Conservation (phyloP, 2,113 vertebrate genomes). For the Sylvilagus bachmani region DNA sequence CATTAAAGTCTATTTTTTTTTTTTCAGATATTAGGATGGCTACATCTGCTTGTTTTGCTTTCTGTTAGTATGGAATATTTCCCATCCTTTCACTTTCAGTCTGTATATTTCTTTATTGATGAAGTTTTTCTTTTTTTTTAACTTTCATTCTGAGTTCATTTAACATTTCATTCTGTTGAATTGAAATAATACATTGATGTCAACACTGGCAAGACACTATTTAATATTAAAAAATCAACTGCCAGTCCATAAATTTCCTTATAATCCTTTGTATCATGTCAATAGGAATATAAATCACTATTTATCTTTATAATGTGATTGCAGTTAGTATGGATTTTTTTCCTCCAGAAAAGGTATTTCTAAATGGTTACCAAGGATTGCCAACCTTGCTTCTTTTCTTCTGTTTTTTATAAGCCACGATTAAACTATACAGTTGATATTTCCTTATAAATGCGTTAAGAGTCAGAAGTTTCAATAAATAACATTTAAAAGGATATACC, state of each 20-base stretch:
- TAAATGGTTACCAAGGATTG: conserved; percentile 61
- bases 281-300: conserved; percentile 42
- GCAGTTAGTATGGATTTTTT: conserved; percentile 69
- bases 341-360: conserved; percentile 67
- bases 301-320: conserved; percentile 58
- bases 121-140: too few relatives aligned
- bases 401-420: conserved; percentile 56
- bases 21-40: too few relatives aligned
- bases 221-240: conserved; percentile 79
- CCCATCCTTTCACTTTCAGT: too few relatives aligned
- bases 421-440: conserved; percentile 55
- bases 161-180: conserved; percentile 87
- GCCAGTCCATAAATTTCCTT: conserved; percentile 56
- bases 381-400: conserved; percentile 81
- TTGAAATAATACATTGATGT: conserved; percentile 87
- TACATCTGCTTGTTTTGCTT: too few relatives aligned
- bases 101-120: too few relatives aligned
- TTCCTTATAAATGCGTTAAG: conserved; percentile 72
- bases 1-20: too few relatives aligned
- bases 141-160: conserved; percentile 86
- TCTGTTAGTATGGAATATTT: too few relatives aligned
- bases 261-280: conserved; percentile 21
- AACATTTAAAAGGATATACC: conserved; percentile 32
- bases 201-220: conserved; percentile 79
- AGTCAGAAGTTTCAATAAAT: conserved; percentile 62